Evolutionary conservation across 2,113 vertebrate genomes (phyloP).

Genomic region (Labeo rohita): DNA sequence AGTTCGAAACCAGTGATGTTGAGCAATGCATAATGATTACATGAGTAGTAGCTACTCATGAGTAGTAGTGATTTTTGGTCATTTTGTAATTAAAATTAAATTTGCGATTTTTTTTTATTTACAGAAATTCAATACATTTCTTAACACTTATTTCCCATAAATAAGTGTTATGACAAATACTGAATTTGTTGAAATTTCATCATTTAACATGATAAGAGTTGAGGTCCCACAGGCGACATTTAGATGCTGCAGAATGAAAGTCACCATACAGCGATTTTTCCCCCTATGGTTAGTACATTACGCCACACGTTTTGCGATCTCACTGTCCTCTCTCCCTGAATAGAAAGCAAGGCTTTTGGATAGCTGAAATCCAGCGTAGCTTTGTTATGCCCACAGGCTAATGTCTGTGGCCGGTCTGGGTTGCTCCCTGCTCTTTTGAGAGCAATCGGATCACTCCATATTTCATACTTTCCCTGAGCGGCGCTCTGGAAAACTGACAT

Average conservation of each 20-base stretch:
- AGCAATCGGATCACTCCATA: slow-evolving; percentile 43
- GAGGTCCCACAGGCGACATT: neutral
- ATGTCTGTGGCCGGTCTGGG: slow-evolving; percentile 44
- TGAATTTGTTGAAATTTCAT: neutral
- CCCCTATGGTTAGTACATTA: neutral
- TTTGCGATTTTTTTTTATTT: no score
- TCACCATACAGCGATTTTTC: neutral
- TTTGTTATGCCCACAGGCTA: slow-evolving; percentile 46
- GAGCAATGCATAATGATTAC: neutral
- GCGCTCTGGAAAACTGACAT: slow-evolving; percentile 47
- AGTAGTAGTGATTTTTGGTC: neutral
- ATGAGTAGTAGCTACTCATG: neutral
- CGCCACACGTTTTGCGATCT: neutral
- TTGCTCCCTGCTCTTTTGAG: slow-evolving; percentile 29
- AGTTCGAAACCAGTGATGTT: neutral
- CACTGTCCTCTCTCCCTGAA: neutral
- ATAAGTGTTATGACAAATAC: neutral
- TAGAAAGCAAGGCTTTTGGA: slow-evolving; percentile 1
- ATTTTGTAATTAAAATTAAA: neutral
- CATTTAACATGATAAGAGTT: neutral
- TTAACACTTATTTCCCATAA: no score
- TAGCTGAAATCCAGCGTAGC: slow-evolving; percentile 21
- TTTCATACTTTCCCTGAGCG: slow-evolving; percentile 31
- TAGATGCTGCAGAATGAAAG: neutral
- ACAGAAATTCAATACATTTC: no score